Percentiles rank a stretch among this genome's conserved stretches.
Conservation (phyloP, 2,113 vertebrate genomes). For the Penelope pileata region DNA sequence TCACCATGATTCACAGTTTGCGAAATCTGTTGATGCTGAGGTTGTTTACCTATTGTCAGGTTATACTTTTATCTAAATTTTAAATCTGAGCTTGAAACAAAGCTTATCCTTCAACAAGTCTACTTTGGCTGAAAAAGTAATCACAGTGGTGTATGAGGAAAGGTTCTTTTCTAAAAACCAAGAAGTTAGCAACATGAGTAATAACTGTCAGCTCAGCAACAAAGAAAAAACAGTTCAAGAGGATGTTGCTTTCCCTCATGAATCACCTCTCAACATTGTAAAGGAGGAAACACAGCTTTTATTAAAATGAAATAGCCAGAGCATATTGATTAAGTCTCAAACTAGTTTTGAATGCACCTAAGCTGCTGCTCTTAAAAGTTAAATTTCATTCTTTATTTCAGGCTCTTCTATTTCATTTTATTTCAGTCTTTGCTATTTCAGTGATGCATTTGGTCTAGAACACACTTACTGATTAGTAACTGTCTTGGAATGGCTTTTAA, state of each 20-base stretch:
- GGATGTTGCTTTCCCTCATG: background rate
- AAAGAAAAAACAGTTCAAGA: background rate
- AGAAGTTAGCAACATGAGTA: background rate
- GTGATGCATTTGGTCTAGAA: background rate
- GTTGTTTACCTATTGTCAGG: background rate
- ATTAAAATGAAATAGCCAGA: background rate
- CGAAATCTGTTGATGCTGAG: background rate
- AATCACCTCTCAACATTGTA: background rate
- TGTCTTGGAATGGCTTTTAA: background rate
- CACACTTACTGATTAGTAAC: background rate
- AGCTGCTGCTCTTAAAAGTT: background rate
- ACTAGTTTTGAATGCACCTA: background rate
- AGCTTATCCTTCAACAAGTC: background rate
- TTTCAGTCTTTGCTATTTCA: background rate
- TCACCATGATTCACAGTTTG: fast-evolving
- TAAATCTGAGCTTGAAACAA: background rate
- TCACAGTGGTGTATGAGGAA: background rate
- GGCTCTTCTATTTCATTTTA: background rate
- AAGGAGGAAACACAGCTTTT: background rate
- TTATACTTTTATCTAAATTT: background rate
- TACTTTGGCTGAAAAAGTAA: background rate
- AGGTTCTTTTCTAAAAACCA: background rate
- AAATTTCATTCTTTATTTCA: background rate
- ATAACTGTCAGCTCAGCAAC: background rate
- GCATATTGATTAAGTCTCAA: background rate